Evolutionary conservation across 1,140 invertebrate species (phyloP).

Genomic region (Zaprionus camerounensis): DNA sequence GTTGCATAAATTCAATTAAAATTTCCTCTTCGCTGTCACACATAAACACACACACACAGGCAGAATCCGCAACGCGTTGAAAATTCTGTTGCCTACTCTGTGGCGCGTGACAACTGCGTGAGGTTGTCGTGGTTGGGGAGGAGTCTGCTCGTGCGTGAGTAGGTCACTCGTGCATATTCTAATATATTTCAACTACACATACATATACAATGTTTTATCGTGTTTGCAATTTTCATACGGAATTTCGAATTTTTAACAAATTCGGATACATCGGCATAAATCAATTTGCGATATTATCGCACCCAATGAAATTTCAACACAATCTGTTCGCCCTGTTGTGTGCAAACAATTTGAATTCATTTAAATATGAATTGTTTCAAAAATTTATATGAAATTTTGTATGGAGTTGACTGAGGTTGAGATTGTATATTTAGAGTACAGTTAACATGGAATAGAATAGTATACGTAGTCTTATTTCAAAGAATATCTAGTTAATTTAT

Average conservation of each 20-base stretch:
- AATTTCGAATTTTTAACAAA: background rate
- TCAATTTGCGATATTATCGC: slow-evolving; percentile 13
- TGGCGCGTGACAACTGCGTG: background rate
- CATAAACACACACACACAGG: background rate
- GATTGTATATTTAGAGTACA: too few relatives aligned
- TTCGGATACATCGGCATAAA: background rate
- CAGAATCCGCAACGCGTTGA: background rate
- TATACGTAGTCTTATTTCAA: too few relatives aligned
- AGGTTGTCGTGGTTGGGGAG: background rate
- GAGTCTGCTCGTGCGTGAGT: background rate
- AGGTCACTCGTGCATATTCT: background rate
- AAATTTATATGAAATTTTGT: background rate
- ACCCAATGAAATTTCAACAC: background rate
- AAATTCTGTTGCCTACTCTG: slow-evolving; percentile 16
- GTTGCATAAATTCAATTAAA: slow-evolving; percentile 47
- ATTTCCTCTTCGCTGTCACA: slow-evolving; percentile 9
- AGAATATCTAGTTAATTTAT: too few relatives aligned
- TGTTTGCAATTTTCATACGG: slow-evolving; percentile 6
- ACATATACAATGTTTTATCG: background rate
- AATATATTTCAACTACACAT: background rate
- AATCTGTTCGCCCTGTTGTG: background rate
- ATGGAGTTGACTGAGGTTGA: background rate
- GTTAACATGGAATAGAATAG: too few relatives aligned
- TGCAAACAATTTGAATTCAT: background rate
- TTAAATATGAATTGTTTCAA: background rate